Evolutionary conservation across 2,113 vertebrate species (phyloP), one percentile per base, ranked within the genome.

Genomic region (Zosterops borbonicus): DNA sequence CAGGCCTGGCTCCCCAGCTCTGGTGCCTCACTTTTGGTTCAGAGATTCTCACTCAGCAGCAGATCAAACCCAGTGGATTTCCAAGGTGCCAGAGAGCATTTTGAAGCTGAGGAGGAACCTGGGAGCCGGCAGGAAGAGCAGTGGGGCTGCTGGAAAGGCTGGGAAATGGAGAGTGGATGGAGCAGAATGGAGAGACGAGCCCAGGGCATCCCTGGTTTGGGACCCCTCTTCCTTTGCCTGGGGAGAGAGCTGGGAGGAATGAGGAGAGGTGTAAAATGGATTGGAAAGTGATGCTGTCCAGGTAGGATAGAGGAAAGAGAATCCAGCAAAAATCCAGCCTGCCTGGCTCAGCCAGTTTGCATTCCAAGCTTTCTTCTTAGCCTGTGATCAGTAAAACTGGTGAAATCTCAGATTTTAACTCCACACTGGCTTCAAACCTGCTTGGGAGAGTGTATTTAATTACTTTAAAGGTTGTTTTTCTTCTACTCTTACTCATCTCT

Each of bases 91-190:
- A n/a, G 11, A 15, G 24, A 29, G 19, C 10, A 0, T 68, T 62
- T 23, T 15, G 44, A 16, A 41, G 28, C 22, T 58, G 12, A 24
- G 64, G 82, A 63, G 50, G 22, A 55, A 41, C 46, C 35, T 42
- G 85, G 31, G 35, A 55, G 59, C 18, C 4, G 9, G 7, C 21
- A 4, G 3, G 1, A 25, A 5, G 33, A 25, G 37, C 8, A 9
- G 37, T 25, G 39, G 13, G 35, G 64, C 2, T 58, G 39, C 64
- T 53, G 56, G 52, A 69, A 47, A 23, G 44, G 25, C 12, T 47
- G 67, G 33, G 41, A 42, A 20, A 6, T 0, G 21, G 21, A 53
- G 42, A 4, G 21, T 3, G 27, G 39, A 6, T 0, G n/a, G 29
- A 12, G 13, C 53, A 24, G 27, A 11, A 7, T 1, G 49, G 70